Evolutionary conservation across 2,113 vertebrate species (phyloP).

Genomic region (Hiodon tergisus): DNA sequence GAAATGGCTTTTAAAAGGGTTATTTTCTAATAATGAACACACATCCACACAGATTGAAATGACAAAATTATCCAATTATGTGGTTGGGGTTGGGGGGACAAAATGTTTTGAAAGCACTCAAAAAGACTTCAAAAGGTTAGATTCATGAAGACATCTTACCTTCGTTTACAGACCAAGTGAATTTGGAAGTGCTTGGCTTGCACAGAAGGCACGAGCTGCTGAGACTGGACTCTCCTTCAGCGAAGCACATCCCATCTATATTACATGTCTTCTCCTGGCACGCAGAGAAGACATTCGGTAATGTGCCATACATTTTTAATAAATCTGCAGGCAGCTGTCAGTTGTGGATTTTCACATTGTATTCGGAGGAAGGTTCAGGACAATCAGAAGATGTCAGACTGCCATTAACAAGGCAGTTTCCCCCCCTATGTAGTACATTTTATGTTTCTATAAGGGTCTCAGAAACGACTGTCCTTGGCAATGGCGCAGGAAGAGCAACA

Average conservation of each 20-base stretch:
- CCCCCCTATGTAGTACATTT: not conserved
- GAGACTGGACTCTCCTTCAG: constrained; percentile 53
- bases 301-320: constrained; percentile 1
- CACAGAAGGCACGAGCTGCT: constrained; percentile 63
- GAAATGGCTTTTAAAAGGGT: not conserved
- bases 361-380: not conserved
- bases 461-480: not conserved
- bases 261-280: constrained; percentile 60
- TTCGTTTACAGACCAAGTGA: constrained; percentile 65
- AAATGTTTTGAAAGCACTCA: not conserved
- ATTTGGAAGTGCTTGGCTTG: constrained; percentile 53
- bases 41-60: not conserved
- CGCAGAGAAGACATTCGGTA: constrained; percentile 8
- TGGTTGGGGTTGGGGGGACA: not conserved
- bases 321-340: not conserved
- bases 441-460: not conserved
- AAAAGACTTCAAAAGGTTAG: no score
- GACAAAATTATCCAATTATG: no score
- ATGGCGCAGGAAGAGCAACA: no score
- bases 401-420: not conserved
- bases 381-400: not conserved
- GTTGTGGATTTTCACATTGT: not conserved
- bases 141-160: constrained; percentile 43
- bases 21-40: not conserved
- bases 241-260: constrained; percentile 66